Evolutionary conservation across 2,888 invertebrate genomes (phyloP).

Genomic region (Plutella xylostella): DNA sequence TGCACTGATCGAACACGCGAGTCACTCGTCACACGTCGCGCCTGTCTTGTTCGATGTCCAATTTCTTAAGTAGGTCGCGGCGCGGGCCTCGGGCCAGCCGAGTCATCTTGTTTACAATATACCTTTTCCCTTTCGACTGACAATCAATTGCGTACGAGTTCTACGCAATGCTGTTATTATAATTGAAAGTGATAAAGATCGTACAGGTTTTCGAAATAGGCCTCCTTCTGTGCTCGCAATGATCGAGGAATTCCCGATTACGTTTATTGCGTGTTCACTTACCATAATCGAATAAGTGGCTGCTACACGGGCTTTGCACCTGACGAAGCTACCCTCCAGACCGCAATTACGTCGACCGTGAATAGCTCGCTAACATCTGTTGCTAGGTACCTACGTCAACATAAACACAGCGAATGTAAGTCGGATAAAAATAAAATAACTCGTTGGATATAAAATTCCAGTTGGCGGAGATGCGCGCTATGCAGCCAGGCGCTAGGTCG

Average conservation of each 20-base stretch:
- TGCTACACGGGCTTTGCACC: too few relatives aligned
- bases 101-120: conserved; percentile 11
- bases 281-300: too few relatives aligned
- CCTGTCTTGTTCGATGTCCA: background rate
- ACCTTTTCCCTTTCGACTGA: conserved; percentile 27
- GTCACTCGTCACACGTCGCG: background rate
- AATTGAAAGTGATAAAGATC: conserved; percentile 19
- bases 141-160: conserved; percentile 8
- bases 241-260: too few relatives aligned
- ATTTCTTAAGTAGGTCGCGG: conserved; percentile 6
- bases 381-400: background rate
- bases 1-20: too few relatives aligned
- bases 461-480: background rate
- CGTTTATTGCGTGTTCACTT: too few relatives aligned
- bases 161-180: conserved; percentile 18
- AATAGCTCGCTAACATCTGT: background rate
- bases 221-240: too few relatives aligned
- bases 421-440: conserved; percentile 1
- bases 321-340: too few relatives aligned
- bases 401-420: conserved; percentile 4
- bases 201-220: background rate
- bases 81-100: conserved; percentile 7
- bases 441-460: background rate
- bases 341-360: too few relatives aligned
- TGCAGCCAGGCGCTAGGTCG: background rate